A percentile compares a stretch with the other conserved stretches of the same genome.
Conservation (phyloP, 2,888 invertebrate genomes). For the Campopleginae sp. region DNA sequence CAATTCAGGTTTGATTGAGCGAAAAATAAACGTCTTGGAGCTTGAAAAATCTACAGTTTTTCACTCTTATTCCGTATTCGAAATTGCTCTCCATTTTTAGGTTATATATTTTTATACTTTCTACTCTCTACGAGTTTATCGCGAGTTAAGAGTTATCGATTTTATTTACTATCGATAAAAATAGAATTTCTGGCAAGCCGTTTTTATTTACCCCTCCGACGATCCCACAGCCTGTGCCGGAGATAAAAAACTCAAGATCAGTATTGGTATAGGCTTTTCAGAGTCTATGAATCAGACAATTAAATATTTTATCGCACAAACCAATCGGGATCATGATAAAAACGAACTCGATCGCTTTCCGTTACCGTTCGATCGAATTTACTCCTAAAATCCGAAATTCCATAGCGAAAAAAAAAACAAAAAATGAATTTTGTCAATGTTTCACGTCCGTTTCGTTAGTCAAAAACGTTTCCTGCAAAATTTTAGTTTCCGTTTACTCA, state of each 20-base stretch:
- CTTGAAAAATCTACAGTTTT: neutral
- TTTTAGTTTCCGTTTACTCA: neutral
- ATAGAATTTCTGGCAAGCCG: constrained; percentile 2
- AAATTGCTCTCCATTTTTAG: constrained; percentile 17
- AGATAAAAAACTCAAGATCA: constrained; percentile 15
- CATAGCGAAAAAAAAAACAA: neutral
- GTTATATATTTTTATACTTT: neutral
- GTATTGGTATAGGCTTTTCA: neutral
- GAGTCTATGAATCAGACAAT: neutral
- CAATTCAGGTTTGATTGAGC: constrained; percentile 57
- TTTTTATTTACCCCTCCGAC: neutral
- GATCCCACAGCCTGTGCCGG: neutral
- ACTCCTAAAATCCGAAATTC: neutral
- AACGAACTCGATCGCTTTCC: neutral
- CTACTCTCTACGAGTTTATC: neutral
- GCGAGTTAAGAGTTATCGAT: neutral
- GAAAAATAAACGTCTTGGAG: neutral
- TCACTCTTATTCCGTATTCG: constrained; percentile 41
- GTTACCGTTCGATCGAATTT: neutral
- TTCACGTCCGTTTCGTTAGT: neutral
- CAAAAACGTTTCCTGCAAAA: neutral
- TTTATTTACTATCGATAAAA: constrained; percentile 6
- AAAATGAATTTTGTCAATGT: neutral
- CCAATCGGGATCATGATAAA: neutral
- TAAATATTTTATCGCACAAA: neutral